These are phyloP conservation scores for Gymnoscopelus microlampas DNA, from an alignment of 2,797 vertebrate species.

Conservation along the genomic window DNA sequence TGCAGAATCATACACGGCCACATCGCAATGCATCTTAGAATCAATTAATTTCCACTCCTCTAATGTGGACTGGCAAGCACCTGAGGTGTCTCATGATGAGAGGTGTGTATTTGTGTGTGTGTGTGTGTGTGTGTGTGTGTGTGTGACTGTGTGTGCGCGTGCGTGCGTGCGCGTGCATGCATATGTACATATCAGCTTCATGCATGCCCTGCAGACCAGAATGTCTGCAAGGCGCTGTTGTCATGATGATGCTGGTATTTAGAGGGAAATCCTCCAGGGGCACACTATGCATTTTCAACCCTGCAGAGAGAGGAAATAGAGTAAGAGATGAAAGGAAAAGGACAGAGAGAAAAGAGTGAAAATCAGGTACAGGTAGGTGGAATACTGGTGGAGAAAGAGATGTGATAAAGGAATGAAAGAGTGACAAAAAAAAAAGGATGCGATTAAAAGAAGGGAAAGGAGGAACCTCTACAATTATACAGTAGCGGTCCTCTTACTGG, in stretches of 20 bases:
- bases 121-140: too few species aligned
- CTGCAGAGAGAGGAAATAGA: not conserved
- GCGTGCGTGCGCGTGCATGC: too few species aligned
- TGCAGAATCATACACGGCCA: too few species aligned
- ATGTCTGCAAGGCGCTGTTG: conserved; percentile 39
- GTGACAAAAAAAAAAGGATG: not conserved
- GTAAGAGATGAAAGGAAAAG: not conserved
- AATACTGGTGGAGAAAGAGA: not conserved
- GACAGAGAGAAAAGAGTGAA: not conserved
- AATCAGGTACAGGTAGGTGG: too few species aligned
- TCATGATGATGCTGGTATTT: conserved; percentile 46
- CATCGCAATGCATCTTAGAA: too few species aligned
- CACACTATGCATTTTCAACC: conserved; percentile 16
- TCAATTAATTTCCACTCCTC: too few species aligned
- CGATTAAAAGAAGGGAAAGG: not conserved
- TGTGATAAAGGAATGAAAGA: not conserved
- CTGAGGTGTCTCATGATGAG: too few species aligned
- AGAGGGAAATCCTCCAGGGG: conserved; percentile 39
- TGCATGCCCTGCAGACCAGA: conserved; percentile 26
- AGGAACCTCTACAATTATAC: not conserved
- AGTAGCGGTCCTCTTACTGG: conserved; percentile 15
- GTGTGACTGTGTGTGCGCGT: too few species aligned
- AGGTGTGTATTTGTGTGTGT: too few species aligned
- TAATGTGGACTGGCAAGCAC: too few species aligned
- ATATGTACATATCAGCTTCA: conserved; percentile 41